Conservation (phyloP, 92 coral and sea anemone genomes). For the Plumapathes pennacea region DNA sequence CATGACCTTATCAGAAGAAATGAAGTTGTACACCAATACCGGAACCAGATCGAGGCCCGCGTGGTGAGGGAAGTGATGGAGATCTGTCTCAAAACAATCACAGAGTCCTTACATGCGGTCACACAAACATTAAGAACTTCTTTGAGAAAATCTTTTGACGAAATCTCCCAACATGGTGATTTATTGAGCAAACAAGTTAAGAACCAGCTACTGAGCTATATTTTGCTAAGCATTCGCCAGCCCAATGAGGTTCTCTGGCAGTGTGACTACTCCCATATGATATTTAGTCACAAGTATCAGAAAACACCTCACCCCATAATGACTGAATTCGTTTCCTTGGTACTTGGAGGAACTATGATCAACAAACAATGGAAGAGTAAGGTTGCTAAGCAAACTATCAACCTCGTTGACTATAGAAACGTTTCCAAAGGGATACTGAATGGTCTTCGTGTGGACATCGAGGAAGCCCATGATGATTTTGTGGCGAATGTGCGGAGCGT, state of each 20-base stretch:
- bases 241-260: no score
- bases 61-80: slow-evolving; percentile 41
- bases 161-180: slow-evolving; percentile 37
- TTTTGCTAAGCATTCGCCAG: no score
- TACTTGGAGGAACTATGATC: slow-evolving; percentile 42
- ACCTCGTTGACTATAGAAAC: slow-evolving; percentile 50
- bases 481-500: no score
- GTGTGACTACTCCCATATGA: no score
- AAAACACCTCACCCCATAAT: no score
- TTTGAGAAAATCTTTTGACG: slow-evolving; percentile 21
- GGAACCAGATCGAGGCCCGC: slow-evolving; percentile 55
- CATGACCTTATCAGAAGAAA: slow-evolving; percentile 59
- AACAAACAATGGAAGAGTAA: slow-evolving; percentile 52
- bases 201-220: slow-evolving; percentile 42
- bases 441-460: no score
- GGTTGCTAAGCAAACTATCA: slow-evolving; percentile 45
- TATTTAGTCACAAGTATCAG: no score
- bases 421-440: no score
- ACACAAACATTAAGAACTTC: slow-evolving; percentile 5
- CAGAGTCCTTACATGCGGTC: slow-evolving; percentile 6
- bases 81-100: slow-evolving; percentile 12
- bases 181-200: slow-evolving; percentile 25
- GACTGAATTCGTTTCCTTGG: no score
- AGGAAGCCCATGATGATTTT: no score
- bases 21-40: slow-evolving; percentile 64